These are phyloP conservation scores for Esox niger DNA, from an alignment of 2,113 vertebrate genomes.

Conservation along the genomic window DNA sequence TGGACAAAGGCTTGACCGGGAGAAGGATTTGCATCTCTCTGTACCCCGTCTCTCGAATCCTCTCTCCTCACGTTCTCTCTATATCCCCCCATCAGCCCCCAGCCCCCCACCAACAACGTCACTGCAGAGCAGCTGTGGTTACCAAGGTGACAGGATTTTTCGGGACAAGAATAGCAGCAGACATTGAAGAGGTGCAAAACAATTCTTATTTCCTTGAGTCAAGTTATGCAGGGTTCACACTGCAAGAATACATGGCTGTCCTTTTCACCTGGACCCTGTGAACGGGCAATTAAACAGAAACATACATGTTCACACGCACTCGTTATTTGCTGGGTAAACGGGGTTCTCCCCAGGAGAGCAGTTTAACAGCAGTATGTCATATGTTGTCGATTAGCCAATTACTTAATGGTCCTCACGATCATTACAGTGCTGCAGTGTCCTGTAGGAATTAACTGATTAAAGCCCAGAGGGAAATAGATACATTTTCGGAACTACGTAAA, in stretches of 20 bases:
- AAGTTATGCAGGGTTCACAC: conserved; percentile 7
- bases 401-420: conserved; percentile 18
- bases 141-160: conserved; percentile 43
- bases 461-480: neutral
- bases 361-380: conserved; percentile 16
- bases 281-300: neutral
- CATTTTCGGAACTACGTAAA: neutral
- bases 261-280: neutral
- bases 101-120: conserved; percentile 8
- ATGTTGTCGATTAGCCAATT: conserved; percentile 24
- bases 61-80: neutral
- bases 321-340: neutral
- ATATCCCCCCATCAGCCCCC: conserved; percentile 6
- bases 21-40: neutral
- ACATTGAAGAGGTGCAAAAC: neutral
- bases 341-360: conserved; percentile 4
- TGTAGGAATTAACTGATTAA: conserved; percentile 35
- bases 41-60: conserved; percentile 8
- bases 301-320: neutral
- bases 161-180: neutral
- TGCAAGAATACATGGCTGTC: neutral
- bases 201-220: conserved; percentile 28
- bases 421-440: conserved; percentile 55
- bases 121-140: conserved; percentile 43
- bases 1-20: neutral